phyloP scores from a whole-genome alignment of 1,140 invertebrate genomes.

The Lepidostoma basale region DNA sequence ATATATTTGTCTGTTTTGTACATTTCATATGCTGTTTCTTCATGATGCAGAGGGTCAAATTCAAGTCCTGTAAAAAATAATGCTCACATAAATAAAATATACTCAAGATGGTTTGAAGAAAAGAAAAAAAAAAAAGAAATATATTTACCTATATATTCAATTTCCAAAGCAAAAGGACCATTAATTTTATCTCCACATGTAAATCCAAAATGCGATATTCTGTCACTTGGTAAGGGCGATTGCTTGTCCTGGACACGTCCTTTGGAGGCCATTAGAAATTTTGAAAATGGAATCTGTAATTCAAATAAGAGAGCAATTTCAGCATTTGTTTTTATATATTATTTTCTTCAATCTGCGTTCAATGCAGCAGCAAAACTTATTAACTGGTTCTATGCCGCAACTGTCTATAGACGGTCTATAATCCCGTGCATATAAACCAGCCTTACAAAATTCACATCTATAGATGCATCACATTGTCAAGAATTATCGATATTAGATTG shows the following conservation, averaged over 20 bases:
- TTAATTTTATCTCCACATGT: constrained; percentile 76
- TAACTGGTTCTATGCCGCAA: no score
- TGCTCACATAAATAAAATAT: background rate
- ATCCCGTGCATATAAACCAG: no score
- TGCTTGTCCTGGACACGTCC: constrained; percentile 89
- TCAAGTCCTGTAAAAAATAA: constrained; percentile 64
- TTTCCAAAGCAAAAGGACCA: constrained; percentile 89
- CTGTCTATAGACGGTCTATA: no score
- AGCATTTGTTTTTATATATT: no score
- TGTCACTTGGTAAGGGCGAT: constrained; percentile 61
- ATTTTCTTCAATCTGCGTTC: no score
- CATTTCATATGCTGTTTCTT: constrained; percentile 91
- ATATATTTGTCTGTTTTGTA: constrained; percentile 74
- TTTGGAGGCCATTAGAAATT: constrained; percentile 84
- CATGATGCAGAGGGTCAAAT: constrained; percentile 74
- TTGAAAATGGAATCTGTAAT: constrained; percentile 91
- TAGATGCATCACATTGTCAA: no score
- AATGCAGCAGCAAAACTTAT: no score
- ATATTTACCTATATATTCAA: constrained; percentile 83
- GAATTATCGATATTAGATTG: no score
- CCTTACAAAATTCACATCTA: no score
- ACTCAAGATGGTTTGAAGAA: background rate
- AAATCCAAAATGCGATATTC: constrained; percentile 79
- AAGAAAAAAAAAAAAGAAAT: background rate
- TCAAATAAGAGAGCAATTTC: no score